A percentile compares a stretch with the other conserved stretches of the same genome.
Evolutionary conservation across 2,888 invertebrate species (phyloP).

Genomic region (Steinernema hermaphroditum): DNA sequence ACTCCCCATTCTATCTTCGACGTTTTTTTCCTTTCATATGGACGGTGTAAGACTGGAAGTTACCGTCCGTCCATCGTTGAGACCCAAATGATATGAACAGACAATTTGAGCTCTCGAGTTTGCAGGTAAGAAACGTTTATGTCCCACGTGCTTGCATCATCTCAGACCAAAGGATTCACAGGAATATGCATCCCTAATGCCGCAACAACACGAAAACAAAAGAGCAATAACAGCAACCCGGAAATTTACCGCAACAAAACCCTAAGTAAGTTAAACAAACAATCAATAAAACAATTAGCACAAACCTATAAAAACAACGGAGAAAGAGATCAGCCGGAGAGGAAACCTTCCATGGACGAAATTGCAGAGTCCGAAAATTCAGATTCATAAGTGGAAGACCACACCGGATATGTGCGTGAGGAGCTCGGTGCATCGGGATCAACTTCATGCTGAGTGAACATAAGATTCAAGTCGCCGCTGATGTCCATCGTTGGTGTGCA

Average conservation of each 20-base stretch:
- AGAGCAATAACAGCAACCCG: neutral
- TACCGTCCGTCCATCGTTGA: too few relatives aligned
- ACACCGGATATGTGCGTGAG: neutral
- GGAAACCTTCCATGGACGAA: neutral
- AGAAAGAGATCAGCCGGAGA: conserved; percentile 1
- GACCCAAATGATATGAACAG: too few relatives aligned
- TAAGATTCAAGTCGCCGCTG: neutral
- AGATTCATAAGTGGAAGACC: conserved; percentile 6
- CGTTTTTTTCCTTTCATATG: too few relatives aligned
- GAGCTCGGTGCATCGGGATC: neutral
- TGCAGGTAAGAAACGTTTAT: too few relatives aligned
- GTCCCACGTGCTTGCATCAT: too few relatives aligned
- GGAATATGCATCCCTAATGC: too few relatives aligned
- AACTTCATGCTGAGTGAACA: neutral
- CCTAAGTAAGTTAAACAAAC: neutral
- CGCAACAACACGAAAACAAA: too few relatives aligned
- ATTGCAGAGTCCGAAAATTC: neutral
- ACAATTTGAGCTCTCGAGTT: too few relatives aligned
- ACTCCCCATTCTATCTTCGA: too few relatives aligned
- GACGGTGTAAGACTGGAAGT: too few relatives aligned
- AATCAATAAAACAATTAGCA: neutral
- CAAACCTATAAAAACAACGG: neutral
- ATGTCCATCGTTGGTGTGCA: neutral
- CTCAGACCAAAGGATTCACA: too few relatives aligned
- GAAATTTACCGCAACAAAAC: neutral